These are phyloP conservation scores for Eolophus roseicapilla DNA, from an alignment of 2,113 vertebrate genomes.

Conservation along the genomic window DNA sequence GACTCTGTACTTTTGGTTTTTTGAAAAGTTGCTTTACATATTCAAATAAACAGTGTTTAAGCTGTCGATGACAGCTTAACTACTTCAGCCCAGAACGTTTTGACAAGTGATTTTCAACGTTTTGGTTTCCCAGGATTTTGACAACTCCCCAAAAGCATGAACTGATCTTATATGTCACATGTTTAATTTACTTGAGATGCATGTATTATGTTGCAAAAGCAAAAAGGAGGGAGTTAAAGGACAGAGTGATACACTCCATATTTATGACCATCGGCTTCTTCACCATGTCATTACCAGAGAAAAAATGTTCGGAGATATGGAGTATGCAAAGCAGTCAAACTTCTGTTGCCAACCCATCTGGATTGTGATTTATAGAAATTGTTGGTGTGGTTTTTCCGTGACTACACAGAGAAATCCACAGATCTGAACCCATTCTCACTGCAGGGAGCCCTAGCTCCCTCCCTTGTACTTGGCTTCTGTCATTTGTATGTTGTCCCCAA, in stretches of 20 bases:
- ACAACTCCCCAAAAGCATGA: constrained; percentile 12
- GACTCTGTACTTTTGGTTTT: neutral
- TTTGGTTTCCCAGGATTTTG: constrained; percentile 42
- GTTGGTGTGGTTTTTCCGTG: neutral
- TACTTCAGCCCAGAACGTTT: constrained; percentile 47
- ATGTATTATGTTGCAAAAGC: constrained; percentile 8
- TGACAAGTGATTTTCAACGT: constrained; percentile 49
- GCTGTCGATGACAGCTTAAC: constrained; percentile 57
- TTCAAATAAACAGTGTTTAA: constrained; percentile 59
- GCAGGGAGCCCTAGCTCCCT: neutral
- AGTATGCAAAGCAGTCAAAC: neutral
- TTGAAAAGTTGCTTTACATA: constrained; percentile 28
- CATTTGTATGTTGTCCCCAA: accelerated
- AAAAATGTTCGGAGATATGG: neutral
- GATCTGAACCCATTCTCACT: neutral
- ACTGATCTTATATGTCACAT: constrained; percentile 37
- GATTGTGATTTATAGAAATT: neutral
- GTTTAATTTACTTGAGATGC: constrained; percentile 53
- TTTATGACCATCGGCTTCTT: constrained; percentile 30
- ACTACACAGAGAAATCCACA: neutral
- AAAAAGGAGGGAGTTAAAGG: neutral
- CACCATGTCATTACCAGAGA: neutral
- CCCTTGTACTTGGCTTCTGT: neutral
- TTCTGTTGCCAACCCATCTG: neutral
- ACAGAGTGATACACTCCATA: neutral